Evolutionary conservation across 2,888 invertebrate genomes (phyloP), one percentile per base, ranked within the genome.

Genomic region (Lampropteryx suffumata): DNA sequence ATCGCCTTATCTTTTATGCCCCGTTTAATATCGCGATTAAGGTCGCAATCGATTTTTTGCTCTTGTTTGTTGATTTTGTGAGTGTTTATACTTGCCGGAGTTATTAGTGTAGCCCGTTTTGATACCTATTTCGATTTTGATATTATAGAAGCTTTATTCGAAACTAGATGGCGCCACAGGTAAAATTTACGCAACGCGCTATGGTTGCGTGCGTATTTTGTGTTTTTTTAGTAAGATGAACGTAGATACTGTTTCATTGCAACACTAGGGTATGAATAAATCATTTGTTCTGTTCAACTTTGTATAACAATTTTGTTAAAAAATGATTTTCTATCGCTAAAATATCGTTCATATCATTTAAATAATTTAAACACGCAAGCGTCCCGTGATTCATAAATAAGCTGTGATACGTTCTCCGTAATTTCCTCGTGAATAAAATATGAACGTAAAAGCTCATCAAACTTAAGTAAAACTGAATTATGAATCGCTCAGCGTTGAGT

Each of bases 11-110:
- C 70, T 69, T 73, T 73, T 73, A 73, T 71, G 72, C 62, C 62
- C 66, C 70, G 67, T 67, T 73, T 72, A 71, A 71, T 75, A 73
- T 69, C 70, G 60, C 70, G 71, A 74, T 72, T 75, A 74, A 73
- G 75, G 71, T 70, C 70, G 62, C 64, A 62, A 70, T 71, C 65
- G 71, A 68, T 73, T 71, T 70, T 69, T 67, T 64, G 59, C 62
- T 64, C 66, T 67, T 65, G 67, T 71, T 71, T 69, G 68, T 69
- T 68, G 67, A 71, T 69, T 66, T 66, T 48, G 52, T 34, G 65
- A 70, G 65, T 64, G 64, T 61, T 64, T 68, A 67, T 63, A 71
- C 62, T 60, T 62, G 54, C 63, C 66, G 32, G 17, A 11, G 61
- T 59, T 65, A 61, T 61, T 51, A 21, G 24, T 35, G 24, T 41